These are phyloP conservation scores for Neelides sp. DNA, from an alignment of 1,140 invertebrate genomes.

Conservation along the genomic window DNA sequence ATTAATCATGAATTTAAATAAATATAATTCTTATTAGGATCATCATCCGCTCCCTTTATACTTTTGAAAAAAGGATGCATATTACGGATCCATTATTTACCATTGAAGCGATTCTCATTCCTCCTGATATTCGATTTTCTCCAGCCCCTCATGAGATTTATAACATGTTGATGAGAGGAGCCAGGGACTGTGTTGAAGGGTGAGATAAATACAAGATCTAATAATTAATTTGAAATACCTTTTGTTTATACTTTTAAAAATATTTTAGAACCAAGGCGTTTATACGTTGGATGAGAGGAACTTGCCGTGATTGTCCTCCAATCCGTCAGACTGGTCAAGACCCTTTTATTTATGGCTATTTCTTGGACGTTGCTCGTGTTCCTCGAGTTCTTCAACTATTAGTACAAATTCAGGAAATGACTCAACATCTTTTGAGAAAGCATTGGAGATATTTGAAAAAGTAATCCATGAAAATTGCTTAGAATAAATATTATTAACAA, in stretches of 20 bases:
- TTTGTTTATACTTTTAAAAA: slow-evolving; percentile 4
- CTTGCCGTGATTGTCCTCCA: slow-evolving; percentile 55
- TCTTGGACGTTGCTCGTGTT: slow-evolving; percentile 58
- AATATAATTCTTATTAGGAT: slow-evolving; percentile 37
- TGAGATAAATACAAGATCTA: slow-evolving; percentile 24
- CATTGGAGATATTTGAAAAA: slow-evolving; percentile 52
- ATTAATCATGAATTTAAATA: not conserved
- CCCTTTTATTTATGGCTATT: slow-evolving; percentile 54
- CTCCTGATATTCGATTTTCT: slow-evolving; percentile 57
- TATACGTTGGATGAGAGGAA: slow-evolving; percentile 70
- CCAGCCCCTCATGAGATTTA: slow-evolving; percentile 61
- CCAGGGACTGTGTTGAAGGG: slow-evolving; percentile 39
- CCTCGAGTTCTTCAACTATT: slow-evolving; percentile 53
- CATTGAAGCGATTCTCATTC: slow-evolving; percentile 56
- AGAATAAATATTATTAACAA: not conserved
- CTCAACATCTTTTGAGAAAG: slow-evolving; percentile 47
- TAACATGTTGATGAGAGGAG: slow-evolving; percentile 51
- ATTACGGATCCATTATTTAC: slow-evolving; percentile 54
- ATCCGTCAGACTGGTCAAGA: slow-evolving; percentile 44
- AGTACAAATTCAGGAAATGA: slow-evolving; percentile 49
- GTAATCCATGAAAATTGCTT: slow-evolving; percentile 33
- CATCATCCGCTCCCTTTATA: slow-evolving; percentile 54
- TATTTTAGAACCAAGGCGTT: slow-evolving; percentile 53
- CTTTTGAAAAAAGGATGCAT: slow-evolving; percentile 50
- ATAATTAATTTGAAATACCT: slow-evolving; percentile 6